These are phyloP conservation scores for Setipinna tenuifilis DNA, from an alignment of 2,797 vertebrate genomes.

Conservation along the genomic window DNA sequence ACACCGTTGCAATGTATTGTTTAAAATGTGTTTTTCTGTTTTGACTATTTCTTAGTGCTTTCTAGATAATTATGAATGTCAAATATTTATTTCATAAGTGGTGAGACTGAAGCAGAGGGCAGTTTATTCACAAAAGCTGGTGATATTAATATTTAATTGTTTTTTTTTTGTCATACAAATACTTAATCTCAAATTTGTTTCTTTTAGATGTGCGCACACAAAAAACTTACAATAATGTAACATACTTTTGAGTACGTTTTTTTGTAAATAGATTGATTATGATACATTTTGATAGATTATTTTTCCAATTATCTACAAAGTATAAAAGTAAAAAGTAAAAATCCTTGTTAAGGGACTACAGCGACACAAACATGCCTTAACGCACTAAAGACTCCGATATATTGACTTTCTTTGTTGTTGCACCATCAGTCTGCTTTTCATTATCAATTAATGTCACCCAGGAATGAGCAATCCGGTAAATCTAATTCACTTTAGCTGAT, in stretches of 20 bases:
- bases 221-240: neutral
- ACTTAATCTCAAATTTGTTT: neutral
- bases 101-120: neutral
- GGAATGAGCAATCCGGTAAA: neutral
- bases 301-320: neutral
- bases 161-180: neutral
- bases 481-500: neutral
- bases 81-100: neutral
- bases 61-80: neutral
- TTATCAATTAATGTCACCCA: constrained; percentile 12
- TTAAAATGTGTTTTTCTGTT: neutral
- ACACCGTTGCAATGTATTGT: too few species aligned
- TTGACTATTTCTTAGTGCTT: neutral
- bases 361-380: neutral
- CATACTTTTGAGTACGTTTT: neutral
- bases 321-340: neutral
- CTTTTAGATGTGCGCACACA: neutral
- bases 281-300: neutral
- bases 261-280: neutral
- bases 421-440: neutral
- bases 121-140: neutral
- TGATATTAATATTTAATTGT: neutral
- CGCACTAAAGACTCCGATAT: neutral
- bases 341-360: neutral
- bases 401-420: constrained; percentile 1